Conservation (phyloP, 2,113 vertebrate genomes). For the Cryptotis parvus region DNA sequence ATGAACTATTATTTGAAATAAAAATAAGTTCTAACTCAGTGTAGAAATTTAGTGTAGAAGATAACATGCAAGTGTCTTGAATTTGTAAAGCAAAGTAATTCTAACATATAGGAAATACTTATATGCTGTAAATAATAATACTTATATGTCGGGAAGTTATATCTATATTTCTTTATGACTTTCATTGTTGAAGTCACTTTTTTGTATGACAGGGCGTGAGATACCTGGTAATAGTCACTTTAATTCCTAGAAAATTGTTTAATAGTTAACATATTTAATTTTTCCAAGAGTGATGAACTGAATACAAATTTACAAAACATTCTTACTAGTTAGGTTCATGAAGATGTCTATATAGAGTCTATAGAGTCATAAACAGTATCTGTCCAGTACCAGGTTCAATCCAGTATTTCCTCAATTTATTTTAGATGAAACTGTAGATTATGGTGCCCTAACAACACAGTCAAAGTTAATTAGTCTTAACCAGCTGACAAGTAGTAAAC, state of each 20-base stretch:
- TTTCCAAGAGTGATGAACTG: slow-evolving; percentile 52
- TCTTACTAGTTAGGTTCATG: slow-evolving; percentile 46
- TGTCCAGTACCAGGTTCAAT: slow-evolving; percentile 69
- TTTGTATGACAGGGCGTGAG: slow-evolving; percentile 32
- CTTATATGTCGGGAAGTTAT: slow-evolving; percentile 46
- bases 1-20: not conserved
- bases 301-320: slow-evolving; percentile 30
- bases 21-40: not conserved
- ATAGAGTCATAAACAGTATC: slow-evolving; percentile 54
- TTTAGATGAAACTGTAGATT: slow-evolving; percentile 86
- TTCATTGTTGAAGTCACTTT: not conserved
- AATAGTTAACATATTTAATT: not conserved
- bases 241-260: not conserved
- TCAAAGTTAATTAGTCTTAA: slow-evolving; percentile 90
- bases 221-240: not conserved
- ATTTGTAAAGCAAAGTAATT: slow-evolving; percentile 49
- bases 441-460: slow-evolving; percentile 86
- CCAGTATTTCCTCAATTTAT: slow-evolving; percentile 77
- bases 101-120: not conserved
- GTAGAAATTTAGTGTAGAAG: no score
- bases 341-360: slow-evolving; percentile 46
- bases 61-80: slow-evolving; percentile 62
- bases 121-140: no score
- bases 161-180: slow-evolving; percentile 23
- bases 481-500: slow-evolving; percentile 88